phyloP scores from a whole-genome alignment of 2,888 invertebrate species.

The Leptura quadrifasciata region DNA sequence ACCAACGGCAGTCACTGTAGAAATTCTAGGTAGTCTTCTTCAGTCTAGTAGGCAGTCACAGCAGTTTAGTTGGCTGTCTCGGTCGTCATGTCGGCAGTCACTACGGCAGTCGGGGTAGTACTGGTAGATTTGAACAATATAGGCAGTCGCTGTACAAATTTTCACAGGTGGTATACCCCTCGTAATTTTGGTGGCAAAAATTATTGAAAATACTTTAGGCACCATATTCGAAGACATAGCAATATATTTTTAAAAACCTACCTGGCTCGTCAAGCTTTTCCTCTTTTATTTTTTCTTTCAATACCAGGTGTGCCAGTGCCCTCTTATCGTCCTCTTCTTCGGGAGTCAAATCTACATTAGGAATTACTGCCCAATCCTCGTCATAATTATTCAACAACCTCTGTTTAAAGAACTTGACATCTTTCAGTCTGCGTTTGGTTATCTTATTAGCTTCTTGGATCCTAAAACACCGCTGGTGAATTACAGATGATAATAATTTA shows the following conservation, averaged over 20 bases:
- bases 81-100: too few relatives aligned
- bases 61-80: too few relatives aligned
- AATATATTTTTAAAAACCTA: slow-evolving; percentile 12
- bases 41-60: too few relatives aligned
- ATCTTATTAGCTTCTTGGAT: slow-evolving; percentile 84
- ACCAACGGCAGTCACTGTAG: too few relatives aligned
- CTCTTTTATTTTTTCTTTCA: slow-evolving; percentile 67
- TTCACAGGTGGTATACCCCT: too few relatives aligned
- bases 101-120: too few relatives aligned
- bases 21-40: too few relatives aligned
- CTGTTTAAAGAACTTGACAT: slow-evolving; percentile 82
- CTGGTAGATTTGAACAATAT: too few relatives aligned
- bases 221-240: too few relatives aligned
- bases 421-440: slow-evolving; percentile 80
- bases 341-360: slow-evolving; percentile 62
- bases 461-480: slow-evolving; percentile 74
- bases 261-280: slow-evolving; percentile 64
- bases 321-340: slow-evolving; percentile 76
- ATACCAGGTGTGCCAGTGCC: slow-evolving; percentile 63
- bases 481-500: too few relatives aligned
- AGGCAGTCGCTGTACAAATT: too few relatives aligned
- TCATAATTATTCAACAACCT: slow-evolving; percentile 82
- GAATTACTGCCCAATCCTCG: slow-evolving; percentile 78
- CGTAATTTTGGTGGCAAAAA: not conserved
- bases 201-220: too few relatives aligned